Evolutionary conservation across 2,888 invertebrate genomes (phyloP).

Genomic region (Amaurobius ferox): DNA sequence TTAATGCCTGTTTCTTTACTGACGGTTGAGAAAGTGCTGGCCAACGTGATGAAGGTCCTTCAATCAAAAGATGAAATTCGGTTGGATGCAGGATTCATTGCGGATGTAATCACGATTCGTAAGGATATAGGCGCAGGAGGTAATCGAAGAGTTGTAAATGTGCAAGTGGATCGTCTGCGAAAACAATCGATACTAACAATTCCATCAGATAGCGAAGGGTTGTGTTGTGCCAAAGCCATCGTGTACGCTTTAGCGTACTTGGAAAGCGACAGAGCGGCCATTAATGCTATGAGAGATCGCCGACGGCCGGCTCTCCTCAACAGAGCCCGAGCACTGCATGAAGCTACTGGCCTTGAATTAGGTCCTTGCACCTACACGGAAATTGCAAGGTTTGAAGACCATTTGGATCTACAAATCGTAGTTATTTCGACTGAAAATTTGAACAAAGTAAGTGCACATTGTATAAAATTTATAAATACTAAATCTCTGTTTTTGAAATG

Average conservation of each 20-base stretch:
- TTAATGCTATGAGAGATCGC: background rate
- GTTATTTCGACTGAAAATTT: background rate
- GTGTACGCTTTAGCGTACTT: constrained; percentile 12
- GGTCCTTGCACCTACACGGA: constrained; percentile 6
- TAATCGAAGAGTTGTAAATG: background rate
- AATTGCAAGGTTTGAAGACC: background rate
- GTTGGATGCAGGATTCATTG: background rate
- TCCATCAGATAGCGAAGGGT: constrained; percentile 7
- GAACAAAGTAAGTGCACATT: background rate
- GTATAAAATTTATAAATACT: background rate
- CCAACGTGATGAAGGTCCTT: background rate
- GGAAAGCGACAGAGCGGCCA: background rate
- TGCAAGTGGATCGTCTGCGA: background rate
- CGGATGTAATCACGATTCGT: background rate
- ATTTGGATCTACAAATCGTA: constrained; percentile 3
- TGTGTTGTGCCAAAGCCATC: constrained; percentile 20
- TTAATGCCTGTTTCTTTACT: background rate
- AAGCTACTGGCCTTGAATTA: background rate
- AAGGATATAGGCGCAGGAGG: background rate
- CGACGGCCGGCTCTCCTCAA: constrained; percentile 6
- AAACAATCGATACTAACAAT: constrained; percentile 1
- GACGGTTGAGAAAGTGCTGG: background rate
- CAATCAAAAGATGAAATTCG: constrained; percentile 17
- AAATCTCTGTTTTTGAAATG: background rate
- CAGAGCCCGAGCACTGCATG: background rate